These are phyloP conservation scores for Lethrus apterus DNA, from an alignment of 1,140 invertebrate species.

Conservation along the genomic window DNA sequence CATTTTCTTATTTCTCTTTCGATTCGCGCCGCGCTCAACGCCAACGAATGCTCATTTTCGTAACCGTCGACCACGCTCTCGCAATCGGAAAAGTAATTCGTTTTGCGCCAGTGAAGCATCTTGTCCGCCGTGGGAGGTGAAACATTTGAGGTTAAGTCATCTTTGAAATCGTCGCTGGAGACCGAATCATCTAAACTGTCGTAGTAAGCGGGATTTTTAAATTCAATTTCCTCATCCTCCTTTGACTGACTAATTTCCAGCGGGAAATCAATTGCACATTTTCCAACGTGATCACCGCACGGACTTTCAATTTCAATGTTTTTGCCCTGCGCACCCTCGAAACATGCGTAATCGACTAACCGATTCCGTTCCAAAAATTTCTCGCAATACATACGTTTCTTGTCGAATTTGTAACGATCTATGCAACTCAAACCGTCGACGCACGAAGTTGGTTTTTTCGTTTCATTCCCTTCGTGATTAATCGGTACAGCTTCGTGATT, in stretches of 20 bases:
- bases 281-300: too few species aligned
- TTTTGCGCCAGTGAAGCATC: background rate
- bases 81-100: slow-evolving; percentile 7
- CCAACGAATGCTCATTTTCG: slow-evolving; percentile 6
- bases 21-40: slow-evolving; percentile 15
- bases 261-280: too few species aligned
- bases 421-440: too few species aligned
- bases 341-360: too few species aligned
- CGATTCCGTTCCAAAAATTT: slow-evolving; percentile 1
- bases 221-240: background rate
- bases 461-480: too few species aligned
- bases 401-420: background rate
- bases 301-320: too few species aligned
- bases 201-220: background rate
- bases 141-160: background rate
- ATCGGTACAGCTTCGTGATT: too few species aligned
- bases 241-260: background rate
- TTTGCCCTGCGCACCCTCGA: too few species aligned
- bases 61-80: slow-evolving; percentile 16
- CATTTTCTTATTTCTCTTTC: slow-evolving; percentile 13
- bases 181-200: background rate
- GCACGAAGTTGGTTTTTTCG: too few species aligned
- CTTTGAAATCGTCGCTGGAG: background rate
- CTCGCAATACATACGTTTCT: background rate
- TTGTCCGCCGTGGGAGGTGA: too few species aligned